Base-by-base conservation (phyloP, 1,140 invertebrate genomes). In the Cryptotermes secundus region DNA sequence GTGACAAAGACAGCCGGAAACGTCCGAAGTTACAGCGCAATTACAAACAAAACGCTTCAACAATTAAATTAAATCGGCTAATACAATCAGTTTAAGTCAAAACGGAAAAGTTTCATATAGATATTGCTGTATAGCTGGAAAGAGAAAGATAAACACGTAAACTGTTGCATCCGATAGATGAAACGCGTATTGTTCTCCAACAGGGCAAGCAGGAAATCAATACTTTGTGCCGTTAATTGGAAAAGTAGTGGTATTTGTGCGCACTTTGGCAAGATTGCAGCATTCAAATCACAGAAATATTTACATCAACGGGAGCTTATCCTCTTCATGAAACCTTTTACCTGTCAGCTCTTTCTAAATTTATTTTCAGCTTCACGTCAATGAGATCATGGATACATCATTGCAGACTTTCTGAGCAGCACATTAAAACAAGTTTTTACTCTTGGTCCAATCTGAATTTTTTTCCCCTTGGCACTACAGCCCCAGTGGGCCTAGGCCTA, bases 11-110 rank as follows among this genome's bases (percentile, higher is more conserved):
- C 16, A 31, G 59, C 59, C 59, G 59, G 31, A 72, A 72, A 72
- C 26, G 59, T 31, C 59, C 59, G 59, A 72, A 72, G 26, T 72
- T 72, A 31, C n/a, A 26, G n/a, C 59, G 59, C 59, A 72, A 72
- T 72, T n/a, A 72, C 59, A 72, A 31, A 72, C 59, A 72, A 72
- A 26, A 72, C 59, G 4, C 59, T 72, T 31, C n/a, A 72, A 72
- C 59, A 72, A 72, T 72, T n/a, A 72, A 72, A 72, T n/a, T 72
- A 72, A 31, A 72, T 72, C 59, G 9, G 59, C n/a, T 31, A 72
- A 31, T n/a, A 7, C n/a, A 26, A 72, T 72, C n/a, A 72, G 59
- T 72, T 72, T n/a, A n/a, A 72, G 26, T 31, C 6, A 31, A 26
- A 72, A 26, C 2, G 59, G 59, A 72, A n/a, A 65, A 65, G 59